A percentile compares a stretch with the other conserved stretches of the same genome.
phyloP scores from a whole-genome alignment of 2,888 invertebrate species.

The Lordiphosa fenestrarum region DNA sequence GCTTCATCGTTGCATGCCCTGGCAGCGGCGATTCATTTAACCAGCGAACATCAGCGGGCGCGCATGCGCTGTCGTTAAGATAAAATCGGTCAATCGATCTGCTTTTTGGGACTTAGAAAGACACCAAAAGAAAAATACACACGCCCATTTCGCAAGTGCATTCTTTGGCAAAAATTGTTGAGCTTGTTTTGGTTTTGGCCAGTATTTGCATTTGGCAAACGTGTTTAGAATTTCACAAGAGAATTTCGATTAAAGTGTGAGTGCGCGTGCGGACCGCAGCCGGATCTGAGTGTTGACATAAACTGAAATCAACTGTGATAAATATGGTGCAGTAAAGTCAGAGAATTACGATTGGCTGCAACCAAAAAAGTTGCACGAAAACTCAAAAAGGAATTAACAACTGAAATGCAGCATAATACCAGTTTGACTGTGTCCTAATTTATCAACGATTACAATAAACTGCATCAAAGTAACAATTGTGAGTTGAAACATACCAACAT shows the following conservation, averaged over 20 bases:
- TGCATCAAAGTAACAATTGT: too few species aligned
- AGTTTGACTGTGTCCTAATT: too few species aligned
- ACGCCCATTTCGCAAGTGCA: constrained; percentile 61
- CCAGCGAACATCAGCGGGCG: constrained; percentile 52
- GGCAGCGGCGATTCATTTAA: constrained; percentile 51
- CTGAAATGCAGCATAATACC: too few species aligned
- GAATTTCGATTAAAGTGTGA: constrained; percentile 13
- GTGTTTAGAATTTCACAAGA: constrained; percentile 66
- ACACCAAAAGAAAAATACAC: background rate
- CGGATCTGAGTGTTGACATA: constrained; percentile 20
- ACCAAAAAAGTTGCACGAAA: too few species aligned
- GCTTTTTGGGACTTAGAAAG: constrained; percentile 3
- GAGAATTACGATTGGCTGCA: background rate
- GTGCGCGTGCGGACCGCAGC: constrained; percentile 16
- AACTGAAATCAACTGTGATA: constrained; percentile 7
- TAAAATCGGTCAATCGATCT: constrained; percentile 20
- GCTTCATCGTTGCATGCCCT: constrained; percentile 52
- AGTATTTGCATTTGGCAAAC: constrained; percentile 38
- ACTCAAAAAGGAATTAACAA: too few species aligned
- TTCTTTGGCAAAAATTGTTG: constrained; percentile 22
- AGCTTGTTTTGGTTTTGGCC: background rate
- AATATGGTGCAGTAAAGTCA: constrained; percentile 1
- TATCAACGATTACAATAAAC: too few species aligned
- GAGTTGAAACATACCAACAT: too few species aligned
- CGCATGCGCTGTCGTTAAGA: constrained; percentile 55